phyloP scores from a whole-genome alignment of 2,888 invertebrate genomes.

The Cheilosia soror region DNA sequence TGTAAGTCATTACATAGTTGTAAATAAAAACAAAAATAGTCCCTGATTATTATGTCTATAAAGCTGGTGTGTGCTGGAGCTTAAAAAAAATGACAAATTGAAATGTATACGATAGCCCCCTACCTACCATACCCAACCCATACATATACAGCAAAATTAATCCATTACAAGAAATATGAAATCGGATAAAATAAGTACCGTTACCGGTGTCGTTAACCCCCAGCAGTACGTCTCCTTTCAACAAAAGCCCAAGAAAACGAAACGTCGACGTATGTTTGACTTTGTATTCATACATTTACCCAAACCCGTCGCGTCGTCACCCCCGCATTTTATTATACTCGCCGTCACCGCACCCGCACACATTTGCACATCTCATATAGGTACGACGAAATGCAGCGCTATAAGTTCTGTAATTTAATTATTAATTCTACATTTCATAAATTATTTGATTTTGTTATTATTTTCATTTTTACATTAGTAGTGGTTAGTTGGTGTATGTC shows the following conservation, averaged over 20 bases:
- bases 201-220: constrained; percentile 26
- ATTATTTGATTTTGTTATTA: constrained; percentile 76
- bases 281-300: background rate
- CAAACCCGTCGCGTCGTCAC: background rate
- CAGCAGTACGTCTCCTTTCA: background rate
- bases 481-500: background rate
- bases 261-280: background rate
- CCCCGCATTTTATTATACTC: constrained; percentile 28
- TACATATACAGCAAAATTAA: constrained; percentile 7
- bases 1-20: no score
- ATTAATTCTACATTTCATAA: constrained; percentile 74
- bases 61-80: background rate
- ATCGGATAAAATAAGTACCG: constrained; percentile 20
- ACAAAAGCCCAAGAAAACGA: constrained; percentile 5
- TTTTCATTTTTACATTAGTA: constrained; percentile 51
- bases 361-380: constrained; percentile 2
- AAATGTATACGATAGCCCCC: constrained; percentile 2
- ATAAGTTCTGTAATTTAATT: constrained; percentile 73
- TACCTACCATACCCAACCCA: no score
- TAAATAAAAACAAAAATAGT: no score
- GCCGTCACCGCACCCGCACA: background rate
- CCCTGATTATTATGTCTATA: no score
- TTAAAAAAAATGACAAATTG: background rate
- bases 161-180: constrained; percentile 31
- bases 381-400: background rate